Evolutionary conservation across 2,888 invertebrate species (phyloP).

Genomic region (Drosophila histrio): DNA sequence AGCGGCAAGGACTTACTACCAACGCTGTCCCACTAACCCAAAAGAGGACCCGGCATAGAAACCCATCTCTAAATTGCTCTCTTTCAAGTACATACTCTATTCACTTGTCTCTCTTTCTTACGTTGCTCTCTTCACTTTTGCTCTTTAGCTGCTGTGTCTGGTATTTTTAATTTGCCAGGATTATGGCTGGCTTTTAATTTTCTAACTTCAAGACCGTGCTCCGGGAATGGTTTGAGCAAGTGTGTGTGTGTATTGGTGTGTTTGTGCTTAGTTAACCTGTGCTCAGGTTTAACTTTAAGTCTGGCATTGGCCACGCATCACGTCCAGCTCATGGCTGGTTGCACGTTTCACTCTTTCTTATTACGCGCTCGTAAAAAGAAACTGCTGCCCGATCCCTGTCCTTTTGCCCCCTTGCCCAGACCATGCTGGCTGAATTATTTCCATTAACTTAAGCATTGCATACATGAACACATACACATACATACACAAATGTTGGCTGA

Average conservation of each 20-base stretch:
- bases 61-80: conserved; percentile 25
- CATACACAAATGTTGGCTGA: not conserved
- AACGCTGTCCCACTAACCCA: conserved; percentile 63
- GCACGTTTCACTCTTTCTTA: conserved; percentile 75
- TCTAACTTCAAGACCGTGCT: conserved; percentile 36
- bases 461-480: conserved; percentile 12
- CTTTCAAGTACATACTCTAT: conserved; percentile 12
- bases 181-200: conserved; percentile 70
- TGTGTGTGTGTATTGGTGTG: conserved; percentile 20
- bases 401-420: conserved; percentile 2
- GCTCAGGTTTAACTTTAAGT: conserved; percentile 30
- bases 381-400: conserved; percentile 52
- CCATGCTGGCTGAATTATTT: conserved; percentile 61
- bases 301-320: conserved; percentile 56
- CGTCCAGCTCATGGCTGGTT: conserved; percentile 59
- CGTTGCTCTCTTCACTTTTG: conserved; percentile 11
- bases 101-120: conserved; percentile 4
- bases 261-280: conserved; percentile 47
- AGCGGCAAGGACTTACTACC: not conserved
- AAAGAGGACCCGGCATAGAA: conserved; percentile 18
- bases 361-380: conserved; percentile 78
- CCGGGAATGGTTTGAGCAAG: not conserved
- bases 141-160: conserved; percentile 24
- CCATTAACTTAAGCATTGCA: conserved; percentile 73
- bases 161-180: conserved; percentile 73